Evolutionary conservation across 2,888 invertebrate genomes (phyloP).

Genomic region (Conchocele bisecta): DNA sequence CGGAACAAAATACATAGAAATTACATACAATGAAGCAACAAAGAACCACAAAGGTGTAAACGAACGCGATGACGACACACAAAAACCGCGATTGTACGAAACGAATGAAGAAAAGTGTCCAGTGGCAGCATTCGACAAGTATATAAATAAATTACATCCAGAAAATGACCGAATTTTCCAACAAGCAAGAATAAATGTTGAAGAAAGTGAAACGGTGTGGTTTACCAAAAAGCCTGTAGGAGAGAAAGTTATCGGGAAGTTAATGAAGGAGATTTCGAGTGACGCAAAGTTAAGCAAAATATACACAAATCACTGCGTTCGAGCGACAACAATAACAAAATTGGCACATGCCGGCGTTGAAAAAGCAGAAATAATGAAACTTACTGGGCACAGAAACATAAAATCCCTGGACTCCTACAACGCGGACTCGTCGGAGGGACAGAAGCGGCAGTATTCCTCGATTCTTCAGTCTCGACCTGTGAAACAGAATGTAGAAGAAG

Average conservation of each 20-base stretch:
- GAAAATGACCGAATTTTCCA: conserved; percentile 11
- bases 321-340: conserved; percentile 29
- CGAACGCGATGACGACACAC: conserved; percentile 4
- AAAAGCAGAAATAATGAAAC: conserved; percentile 27
- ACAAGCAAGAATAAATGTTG: neutral
- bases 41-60: conserved; percentile 27
- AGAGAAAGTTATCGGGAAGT: conserved; percentile 3
- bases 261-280: conserved; percentile 28
- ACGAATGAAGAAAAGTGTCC: conserved; percentile 10
- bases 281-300: conserved; percentile 2
- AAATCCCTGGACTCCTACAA: conserved; percentile 8
- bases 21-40: conserved; percentile 23
- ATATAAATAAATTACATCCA: conserved; percentile 24
- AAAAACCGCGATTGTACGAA: conserved; percentile 28
- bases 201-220: neutral
- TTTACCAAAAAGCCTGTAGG: conserved; percentile 17
- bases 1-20: conserved; percentile 18
- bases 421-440: conserved; percentile 17
- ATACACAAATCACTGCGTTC: conserved; percentile 35
- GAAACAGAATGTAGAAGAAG: no score
- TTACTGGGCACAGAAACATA: conserved; percentile 25
- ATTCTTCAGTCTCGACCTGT: no score
- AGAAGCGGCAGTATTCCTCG: conserved; percentile 21
- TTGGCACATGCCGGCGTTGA: conserved; percentile 24
- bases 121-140: conserved; percentile 3